Percentiles rank a stretch among this genome's conserved stretches.
Evolutionary conservation across 2,797 vertebrate species (phyloP).

Genomic region (Zalophus californianus): DNA sequence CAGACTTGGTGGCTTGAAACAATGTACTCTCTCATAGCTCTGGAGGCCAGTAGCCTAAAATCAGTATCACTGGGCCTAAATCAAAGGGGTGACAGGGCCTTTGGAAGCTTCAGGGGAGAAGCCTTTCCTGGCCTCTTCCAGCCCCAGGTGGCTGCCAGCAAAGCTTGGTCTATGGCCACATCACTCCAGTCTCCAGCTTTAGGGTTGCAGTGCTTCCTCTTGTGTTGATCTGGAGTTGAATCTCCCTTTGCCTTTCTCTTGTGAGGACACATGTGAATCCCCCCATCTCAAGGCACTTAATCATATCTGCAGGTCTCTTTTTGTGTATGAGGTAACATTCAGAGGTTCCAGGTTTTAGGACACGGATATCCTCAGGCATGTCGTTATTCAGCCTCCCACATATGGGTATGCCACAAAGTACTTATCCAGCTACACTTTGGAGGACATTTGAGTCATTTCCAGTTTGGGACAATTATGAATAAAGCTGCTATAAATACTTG

Average conservation of each 20-base stretch:
- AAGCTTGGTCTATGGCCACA: background rate
- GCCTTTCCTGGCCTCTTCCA: background rate
- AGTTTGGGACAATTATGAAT: slow-evolving; percentile 7
- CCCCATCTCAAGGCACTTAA: background rate
- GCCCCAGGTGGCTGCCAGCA: background rate
- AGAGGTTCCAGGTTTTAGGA: background rate
- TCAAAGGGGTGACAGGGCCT: background rate
- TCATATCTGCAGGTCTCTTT: background rate
- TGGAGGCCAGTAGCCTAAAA: background rate
- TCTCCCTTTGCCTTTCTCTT: background rate
- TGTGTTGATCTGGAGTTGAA: background rate
- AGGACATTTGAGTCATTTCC: background rate
- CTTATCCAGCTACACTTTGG: background rate
- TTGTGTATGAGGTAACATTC: background rate
- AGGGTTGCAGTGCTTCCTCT: background rate
- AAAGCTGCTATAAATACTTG: background rate
- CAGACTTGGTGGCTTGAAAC: background rate
- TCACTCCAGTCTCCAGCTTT: background rate
- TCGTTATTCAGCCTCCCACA: background rate
- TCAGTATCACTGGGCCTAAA: background rate
- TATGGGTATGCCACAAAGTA: background rate
- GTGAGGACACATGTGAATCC: background rate
- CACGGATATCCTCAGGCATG: background rate
- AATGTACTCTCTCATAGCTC: background rate
- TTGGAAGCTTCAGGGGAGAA: background rate